These are phyloP conservation scores for Pachycephala philippinensis DNA, from an alignment of 2,113 vertebrate genomes.

Conservation along the genomic window DNA sequence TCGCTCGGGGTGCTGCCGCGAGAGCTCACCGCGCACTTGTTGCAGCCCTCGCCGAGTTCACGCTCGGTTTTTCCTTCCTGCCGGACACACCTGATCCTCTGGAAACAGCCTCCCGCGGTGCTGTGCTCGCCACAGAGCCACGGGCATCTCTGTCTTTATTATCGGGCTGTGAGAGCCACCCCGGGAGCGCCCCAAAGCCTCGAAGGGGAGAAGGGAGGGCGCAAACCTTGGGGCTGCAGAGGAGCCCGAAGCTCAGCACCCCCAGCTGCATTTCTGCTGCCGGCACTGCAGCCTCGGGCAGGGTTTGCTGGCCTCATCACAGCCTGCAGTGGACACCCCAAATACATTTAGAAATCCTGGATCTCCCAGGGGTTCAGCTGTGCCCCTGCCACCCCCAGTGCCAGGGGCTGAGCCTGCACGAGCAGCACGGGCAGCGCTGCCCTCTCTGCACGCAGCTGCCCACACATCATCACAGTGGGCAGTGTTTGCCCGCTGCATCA, in stretches of 20 bases:
- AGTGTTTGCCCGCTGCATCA: neutral
- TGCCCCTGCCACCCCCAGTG: neutral
- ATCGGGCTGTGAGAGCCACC: rapidly evolving
- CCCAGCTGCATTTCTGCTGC: neutral
- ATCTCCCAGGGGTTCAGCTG: neutral
- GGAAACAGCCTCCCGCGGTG: neutral
- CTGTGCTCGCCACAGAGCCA: neutral
- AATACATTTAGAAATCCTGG: neutral
- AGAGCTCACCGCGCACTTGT: neutral
- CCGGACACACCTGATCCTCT: neutral
- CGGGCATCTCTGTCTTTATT: too few species aligned
- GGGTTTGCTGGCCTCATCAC: neutral
- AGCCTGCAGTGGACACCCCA: neutral
- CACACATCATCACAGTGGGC: too few species aligned
- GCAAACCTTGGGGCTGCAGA: rapidly evolving
- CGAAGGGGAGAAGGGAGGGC: too few species aligned
- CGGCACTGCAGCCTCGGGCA: neutral
- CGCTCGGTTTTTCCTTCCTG: neutral
- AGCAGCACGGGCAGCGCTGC: neutral
- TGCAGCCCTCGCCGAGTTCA: neutral
- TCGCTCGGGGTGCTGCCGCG: neutral
- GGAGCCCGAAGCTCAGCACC: neutral
- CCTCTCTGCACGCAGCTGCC: neutral
- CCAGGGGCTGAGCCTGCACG: rapidly evolving
- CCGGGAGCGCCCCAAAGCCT: rapidly evolving